Conservation (phyloP, 2,888 invertebrate genomes). For the Catocala sponsa region DNA sequence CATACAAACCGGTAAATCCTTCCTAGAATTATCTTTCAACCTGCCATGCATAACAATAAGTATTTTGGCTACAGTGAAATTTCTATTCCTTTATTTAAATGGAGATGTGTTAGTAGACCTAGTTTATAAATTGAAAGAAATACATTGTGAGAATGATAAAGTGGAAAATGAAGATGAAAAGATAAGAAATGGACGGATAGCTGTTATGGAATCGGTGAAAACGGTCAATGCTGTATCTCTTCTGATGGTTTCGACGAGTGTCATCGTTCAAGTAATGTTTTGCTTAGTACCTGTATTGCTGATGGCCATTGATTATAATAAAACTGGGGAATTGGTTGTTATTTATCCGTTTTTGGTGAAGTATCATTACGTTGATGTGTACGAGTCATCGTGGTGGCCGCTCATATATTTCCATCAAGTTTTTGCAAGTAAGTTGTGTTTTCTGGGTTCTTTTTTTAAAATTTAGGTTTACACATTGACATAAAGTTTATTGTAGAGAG, state of each 20-base stretch:
- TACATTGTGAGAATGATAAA: slow-evolving; percentile 51
- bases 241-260: slow-evolving; percentile 49
- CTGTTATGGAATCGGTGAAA: slow-evolving; percentile 54
- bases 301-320: slow-evolving; percentile 59
- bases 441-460: too few relatives aligned
- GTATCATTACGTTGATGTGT: slow-evolving; percentile 66
- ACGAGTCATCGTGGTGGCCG: slow-evolving; percentile 55
- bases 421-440: slow-evolving; percentile 68
- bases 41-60: slow-evolving; percentile 68
- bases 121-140: slow-evolving; percentile 58
- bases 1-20: slow-evolving; percentile 54
- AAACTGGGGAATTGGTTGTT: slow-evolving; percentile 53
- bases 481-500: too few relatives aligned
- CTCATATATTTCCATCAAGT: slow-evolving; percentile 69
- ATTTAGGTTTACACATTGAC: too few relatives aligned
- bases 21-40: slow-evolving; percentile 64
- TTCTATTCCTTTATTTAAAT: slow-evolving; percentile 56
- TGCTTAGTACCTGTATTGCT: slow-evolving; percentile 58
- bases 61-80: slow-evolving; percentile 63
- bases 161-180: slow-evolving; percentile 12
- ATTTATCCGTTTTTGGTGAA: slow-evolving; percentile 66
- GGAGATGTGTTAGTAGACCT: slow-evolving; percentile 53
- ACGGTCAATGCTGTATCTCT: slow-evolving; percentile 54
- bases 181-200: slow-evolving; percentile 26
- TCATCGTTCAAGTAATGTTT: slow-evolving; percentile 59